Conservation (phyloP, 2,888 invertebrate species). For the Branchinecta sandiegonensis region DNA sequence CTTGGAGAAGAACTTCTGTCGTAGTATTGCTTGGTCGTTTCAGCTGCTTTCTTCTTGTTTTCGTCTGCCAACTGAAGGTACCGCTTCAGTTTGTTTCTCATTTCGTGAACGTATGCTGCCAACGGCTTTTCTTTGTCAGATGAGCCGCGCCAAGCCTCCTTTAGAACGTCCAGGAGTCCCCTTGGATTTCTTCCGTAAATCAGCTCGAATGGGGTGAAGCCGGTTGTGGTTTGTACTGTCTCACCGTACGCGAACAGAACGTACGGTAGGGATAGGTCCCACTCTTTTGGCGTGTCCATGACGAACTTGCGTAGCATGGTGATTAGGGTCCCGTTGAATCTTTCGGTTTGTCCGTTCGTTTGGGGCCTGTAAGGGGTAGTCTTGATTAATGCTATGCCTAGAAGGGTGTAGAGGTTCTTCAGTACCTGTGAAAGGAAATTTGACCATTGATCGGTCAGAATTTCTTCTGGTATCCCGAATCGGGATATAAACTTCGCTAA, state of each 20-base stretch:
- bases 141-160: not conserved
- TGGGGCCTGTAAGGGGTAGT: not conserved
- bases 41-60: no score
- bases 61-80: not conserved
- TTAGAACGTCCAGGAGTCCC: slow-evolving; percentile 5
- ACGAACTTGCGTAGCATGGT: not conserved
- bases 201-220: not conserved
- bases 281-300: not conserved
- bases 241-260: not conserved
- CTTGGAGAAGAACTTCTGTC: no score
- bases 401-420: slow-evolving; percentile 16
- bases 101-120: not conserved
- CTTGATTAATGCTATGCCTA: slow-evolving; percentile 8
- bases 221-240: not conserved
- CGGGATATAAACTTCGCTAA: slow-evolving; percentile 8
- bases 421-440: slow-evolving; percentile 17
- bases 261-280: not conserved
- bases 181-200: not conserved
- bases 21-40: no score
- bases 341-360: not conserved
- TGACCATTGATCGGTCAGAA: slow-evolving; percentile 18
- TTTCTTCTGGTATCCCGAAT: slow-evolving; percentile 14
- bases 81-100: not conserved
- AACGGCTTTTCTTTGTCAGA: not conserved
- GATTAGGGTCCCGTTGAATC: slow-evolving; percentile 3